Evolutionary conservation across 2,113 vertebrate genomes (phyloP).

Genomic region (Lanius ludovicianus): DNA sequence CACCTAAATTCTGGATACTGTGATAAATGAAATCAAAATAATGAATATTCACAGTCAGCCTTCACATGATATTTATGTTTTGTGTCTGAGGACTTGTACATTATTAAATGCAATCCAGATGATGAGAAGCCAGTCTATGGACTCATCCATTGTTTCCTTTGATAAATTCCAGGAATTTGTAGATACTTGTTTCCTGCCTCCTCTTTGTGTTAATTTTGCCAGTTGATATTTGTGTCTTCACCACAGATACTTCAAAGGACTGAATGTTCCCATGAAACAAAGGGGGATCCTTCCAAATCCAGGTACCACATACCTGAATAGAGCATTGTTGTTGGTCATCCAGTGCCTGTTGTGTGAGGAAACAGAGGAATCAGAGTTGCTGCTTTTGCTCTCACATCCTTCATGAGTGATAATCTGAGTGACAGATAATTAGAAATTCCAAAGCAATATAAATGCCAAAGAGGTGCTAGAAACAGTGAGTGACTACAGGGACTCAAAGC

Average conservation of each 20-base stretch:
- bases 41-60: neutral
- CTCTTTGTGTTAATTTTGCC: neutral
- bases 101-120: neutral
- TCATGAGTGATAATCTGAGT: neutral
- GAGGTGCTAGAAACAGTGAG: neutral
- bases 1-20: neutral
- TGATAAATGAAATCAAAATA: neutral
- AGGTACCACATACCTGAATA: neutral
- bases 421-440: neutral
- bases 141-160: neutral
- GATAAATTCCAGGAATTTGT: neutral
- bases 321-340: neutral
- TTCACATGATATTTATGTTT: neutral
- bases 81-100: neutral
- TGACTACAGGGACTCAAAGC: neutral
- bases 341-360: neutral
- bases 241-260: neutral
- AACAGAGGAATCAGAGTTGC: neutral
- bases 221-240: neutral
- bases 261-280: neutral
- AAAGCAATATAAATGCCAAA: neutral
- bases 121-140: neutral
- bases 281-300: neutral
- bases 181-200: neutral
- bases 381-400: neutral